These are phyloP conservation scores for Tachypleus tridentatus DNA, from an alignment of 1,140 invertebrate genomes.

Conservation along the genomic window DNA sequence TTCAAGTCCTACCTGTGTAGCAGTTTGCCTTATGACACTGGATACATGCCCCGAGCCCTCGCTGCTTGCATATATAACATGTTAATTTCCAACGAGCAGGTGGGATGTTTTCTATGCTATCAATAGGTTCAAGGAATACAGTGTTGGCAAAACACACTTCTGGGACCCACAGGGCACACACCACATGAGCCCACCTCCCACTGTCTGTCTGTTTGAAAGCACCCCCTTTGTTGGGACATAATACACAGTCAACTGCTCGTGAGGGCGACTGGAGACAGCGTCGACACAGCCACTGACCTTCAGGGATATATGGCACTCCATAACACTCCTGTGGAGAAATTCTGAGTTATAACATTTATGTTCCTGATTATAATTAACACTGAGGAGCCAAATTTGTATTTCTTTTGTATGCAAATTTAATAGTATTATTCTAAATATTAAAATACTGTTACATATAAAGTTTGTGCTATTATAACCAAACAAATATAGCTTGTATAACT, in stretches of 20 bases:
- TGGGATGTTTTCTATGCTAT: constrained; percentile 92
- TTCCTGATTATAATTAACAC: too few relatives aligned
- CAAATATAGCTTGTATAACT: too few relatives aligned
- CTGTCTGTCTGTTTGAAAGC: constrained; percentile 98
- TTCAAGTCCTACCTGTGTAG: constrained; percentile 47
- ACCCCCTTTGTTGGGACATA: constrained; percentile 96
- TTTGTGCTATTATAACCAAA: too few relatives aligned
- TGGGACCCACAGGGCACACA: constrained; percentile 97
- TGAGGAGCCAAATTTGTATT: too few relatives aligned
- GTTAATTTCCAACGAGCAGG: constrained; percentile 85
- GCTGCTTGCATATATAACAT: constrained; percentile 93
- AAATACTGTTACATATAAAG: too few relatives aligned
- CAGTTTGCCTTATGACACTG: constrained; percentile 95
- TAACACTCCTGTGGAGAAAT: constrained; percentile 67
- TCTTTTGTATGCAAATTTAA: too few relatives aligned
- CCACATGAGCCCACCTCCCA: constrained; percentile 94
- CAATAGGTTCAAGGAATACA: constrained; percentile 92
- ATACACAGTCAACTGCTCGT: constrained; percentile 83
- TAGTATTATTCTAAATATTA: too few relatives aligned
- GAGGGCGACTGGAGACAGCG: constrained; percentile 88
- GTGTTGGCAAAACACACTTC: constrained; percentile 97
- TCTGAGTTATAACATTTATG: too few relatives aligned
- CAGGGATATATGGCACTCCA: constrained; percentile 97
- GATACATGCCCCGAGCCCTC: constrained; percentile 88
- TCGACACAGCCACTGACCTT: constrained; percentile 92